These are phyloP conservation scores for Suillia variegata DNA, from an alignment of 2,888 invertebrate species.

Conservation along the genomic window DNA sequence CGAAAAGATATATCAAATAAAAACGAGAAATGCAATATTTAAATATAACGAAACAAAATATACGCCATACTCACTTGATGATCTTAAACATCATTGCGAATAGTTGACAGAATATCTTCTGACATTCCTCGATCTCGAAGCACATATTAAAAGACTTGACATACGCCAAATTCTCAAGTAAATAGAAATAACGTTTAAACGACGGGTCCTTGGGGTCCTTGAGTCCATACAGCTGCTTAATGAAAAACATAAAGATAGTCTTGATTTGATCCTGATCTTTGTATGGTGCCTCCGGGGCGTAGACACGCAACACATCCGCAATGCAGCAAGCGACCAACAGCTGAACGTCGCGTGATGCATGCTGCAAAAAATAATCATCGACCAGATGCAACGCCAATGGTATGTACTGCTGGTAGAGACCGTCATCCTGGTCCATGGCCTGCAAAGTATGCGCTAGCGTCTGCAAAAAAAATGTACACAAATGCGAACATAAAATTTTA, in stretches of 20 bases:
- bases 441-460: slow-evolving; percentile 92
- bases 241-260: slow-evolving; percentile 90
- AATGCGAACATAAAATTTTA: background rate
- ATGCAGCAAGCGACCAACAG: slow-evolving; percentile 95
- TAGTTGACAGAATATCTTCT: slow-evolving; percentile 92
- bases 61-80: slow-evolving; percentile 80
- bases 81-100: slow-evolving; percentile 95
- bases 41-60: background rate
- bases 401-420: slow-evolving; percentile 88
- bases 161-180: slow-evolving; percentile 94
- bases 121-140: slow-evolving; percentile 95
- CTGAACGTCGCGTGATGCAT: slow-evolving; percentile 90
- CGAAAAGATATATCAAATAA: slow-evolving; percentile 35
- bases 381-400: slow-evolving; percentile 91
- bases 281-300: slow-evolving; percentile 97
- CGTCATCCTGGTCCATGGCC: slow-evolving; percentile 96
- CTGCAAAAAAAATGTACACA: slow-evolving; percentile 56
- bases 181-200: slow-evolving; percentile 96
- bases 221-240: slow-evolving; percentile 89
- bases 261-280: slow-evolving; percentile 93
- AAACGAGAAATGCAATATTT: slow-evolving; percentile 2
- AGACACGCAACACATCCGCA: slow-evolving; percentile 94
- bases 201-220: slow-evolving; percentile 97
- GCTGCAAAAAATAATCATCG: slow-evolving; percentile 89
- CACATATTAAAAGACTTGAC: slow-evolving; percentile 99